Conservation (phyloP, 92 coral and sea anemone genomes). For the Phenganax subtilis region DNA sequence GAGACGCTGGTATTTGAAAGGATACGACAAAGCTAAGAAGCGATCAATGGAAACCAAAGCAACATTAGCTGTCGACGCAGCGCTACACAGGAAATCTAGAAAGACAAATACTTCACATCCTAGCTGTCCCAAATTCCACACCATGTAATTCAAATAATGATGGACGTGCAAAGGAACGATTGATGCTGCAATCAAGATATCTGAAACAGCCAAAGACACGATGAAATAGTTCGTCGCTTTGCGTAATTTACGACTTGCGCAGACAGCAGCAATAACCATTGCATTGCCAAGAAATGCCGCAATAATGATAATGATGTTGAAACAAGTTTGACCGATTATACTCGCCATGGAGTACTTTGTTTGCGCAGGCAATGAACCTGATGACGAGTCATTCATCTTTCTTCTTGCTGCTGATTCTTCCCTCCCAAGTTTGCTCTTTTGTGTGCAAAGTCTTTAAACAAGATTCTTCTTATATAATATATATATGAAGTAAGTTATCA, state of each 20-base stretch:
- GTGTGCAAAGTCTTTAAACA: not conserved
- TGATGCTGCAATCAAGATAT: slow-evolving; percentile 71
- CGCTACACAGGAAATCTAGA: slow-evolving; percentile 69
- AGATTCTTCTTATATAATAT: not conserved
- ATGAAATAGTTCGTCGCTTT: slow-evolving; percentile 87
- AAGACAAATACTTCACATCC: slow-evolving; percentile 82
- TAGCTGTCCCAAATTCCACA: slow-evolving; percentile 76
- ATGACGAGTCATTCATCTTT: not conserved
- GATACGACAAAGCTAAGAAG: slow-evolving; percentile 78
- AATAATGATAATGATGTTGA: slow-evolving; percentile 75
- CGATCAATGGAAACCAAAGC: slow-evolving; percentile 83
- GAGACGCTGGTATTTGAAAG: slow-evolving; percentile 72
- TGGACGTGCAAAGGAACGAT: slow-evolving; percentile 92
- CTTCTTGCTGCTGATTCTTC: not conserved
- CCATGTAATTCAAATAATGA: slow-evolving; percentile 67
- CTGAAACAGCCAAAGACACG: slow-evolving; percentile 89
- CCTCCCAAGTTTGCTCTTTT: not conserved
- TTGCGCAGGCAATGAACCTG: not conserved
- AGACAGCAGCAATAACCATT: slow-evolving; percentile 76
- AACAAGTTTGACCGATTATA: slow-evolving; percentile 77
- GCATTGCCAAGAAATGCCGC: slow-evolving; percentile 86
- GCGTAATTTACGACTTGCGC: slow-evolving; percentile 73
- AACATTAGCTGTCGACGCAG: slow-evolving; percentile 80
- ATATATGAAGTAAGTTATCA: not conserved
- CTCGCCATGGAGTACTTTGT: slow-evolving; percentile 49